A percentile compares a stretch with the other conserved stretches of the same genome.
phyloP scores from a whole-genome alignment of 2,797 vertebrate genomes.

The Trichosurus vulpecula region DNA sequence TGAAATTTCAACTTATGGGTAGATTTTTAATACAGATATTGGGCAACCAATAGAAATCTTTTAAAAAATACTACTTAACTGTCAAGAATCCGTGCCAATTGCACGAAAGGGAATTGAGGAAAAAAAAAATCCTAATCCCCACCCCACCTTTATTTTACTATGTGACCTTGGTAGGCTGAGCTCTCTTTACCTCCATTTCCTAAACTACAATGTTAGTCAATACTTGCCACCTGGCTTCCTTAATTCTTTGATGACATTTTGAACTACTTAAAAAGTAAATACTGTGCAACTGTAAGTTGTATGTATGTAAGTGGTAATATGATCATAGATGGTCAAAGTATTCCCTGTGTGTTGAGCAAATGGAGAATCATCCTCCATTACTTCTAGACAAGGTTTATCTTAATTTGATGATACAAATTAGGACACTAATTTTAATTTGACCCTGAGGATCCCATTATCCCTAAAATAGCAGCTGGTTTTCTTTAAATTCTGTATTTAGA shows the following conservation, averaged over 20 bases:
- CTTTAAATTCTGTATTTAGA: constrained; percentile 52
- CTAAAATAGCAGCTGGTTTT: not conserved
- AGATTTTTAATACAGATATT: constrained; percentile 31
- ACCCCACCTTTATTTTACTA: constrained; percentile 31
- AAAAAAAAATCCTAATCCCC: constrained; percentile 37
- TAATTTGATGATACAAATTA: constrained; percentile 44
- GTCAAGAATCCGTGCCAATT: constrained; percentile 17
- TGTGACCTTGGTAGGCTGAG: constrained; percentile 28
- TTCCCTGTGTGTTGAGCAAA: not conserved
- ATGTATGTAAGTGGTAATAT: constrained; percentile 36
- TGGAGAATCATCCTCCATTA: constrained; percentile 47
- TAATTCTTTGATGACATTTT: constrained; percentile 48
- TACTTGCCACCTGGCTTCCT: constrained; percentile 53
- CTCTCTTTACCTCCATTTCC: constrained; percentile 49
- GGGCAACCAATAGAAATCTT: constrained; percentile 38
- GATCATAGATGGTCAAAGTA: constrained; percentile 52
- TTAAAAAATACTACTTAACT: constrained; percentile 42
- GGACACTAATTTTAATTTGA: constrained; percentile 57
- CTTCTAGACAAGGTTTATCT: constrained; percentile 35
- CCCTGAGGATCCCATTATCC: not conserved
- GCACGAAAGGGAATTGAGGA: constrained; percentile 26
- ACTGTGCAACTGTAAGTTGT: constrained; percentile 35
- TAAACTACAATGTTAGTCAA: constrained; percentile 42
- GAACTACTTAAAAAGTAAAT: constrained; percentile 70
- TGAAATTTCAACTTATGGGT: not conserved